phyloP scores from a whole-genome alignment of 1,140 invertebrate species.

The Drosophila subobscura region DNA sequence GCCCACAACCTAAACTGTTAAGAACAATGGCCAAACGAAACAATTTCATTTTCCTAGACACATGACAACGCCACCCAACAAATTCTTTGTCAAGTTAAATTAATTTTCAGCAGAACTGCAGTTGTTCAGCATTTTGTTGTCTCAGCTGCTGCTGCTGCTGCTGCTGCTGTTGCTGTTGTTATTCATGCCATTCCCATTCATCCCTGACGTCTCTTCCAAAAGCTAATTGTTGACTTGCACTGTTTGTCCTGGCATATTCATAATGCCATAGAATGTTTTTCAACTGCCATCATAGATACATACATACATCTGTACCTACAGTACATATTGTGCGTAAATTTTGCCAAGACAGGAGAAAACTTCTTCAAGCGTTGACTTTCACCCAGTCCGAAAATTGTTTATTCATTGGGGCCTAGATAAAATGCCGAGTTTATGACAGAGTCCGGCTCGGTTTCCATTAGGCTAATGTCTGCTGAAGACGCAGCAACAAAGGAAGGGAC shows the following conservation, averaged over 20 bases:
- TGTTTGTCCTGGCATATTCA: conserved; percentile 63
- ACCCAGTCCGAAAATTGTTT: no score
- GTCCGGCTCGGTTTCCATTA: no score
- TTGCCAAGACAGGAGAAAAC: no score
- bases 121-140: conserved; percentile 23
- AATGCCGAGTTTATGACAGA: no score
- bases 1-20: conserved; percentile 6
- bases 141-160: neutral
- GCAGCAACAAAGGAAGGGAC: conserved; percentile 3
- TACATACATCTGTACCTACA: no score
- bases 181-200: conserved; percentile 2
- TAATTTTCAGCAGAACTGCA: conserved; percentile 48
- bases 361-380: no score
- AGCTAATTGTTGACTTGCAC: conserved; percentile 67
- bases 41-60: conserved; percentile 35
- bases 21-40: conserved; percentile 19
- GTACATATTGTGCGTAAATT: no score
- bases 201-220: conserved; percentile 14
- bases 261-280: conserved; percentile 38
- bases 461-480: neutral
- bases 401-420: no score
- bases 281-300: conserved; percentile 22
- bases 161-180: conserved; percentile 20
- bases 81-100: conserved; percentile 54
- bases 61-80: conserved; percentile 5